A percentile compares a stretch with the other conserved stretches of the same genome.
phyloP scores from a whole-genome alignment of 2,888 invertebrate species.

The Mythimna albipuncta region DNA sequence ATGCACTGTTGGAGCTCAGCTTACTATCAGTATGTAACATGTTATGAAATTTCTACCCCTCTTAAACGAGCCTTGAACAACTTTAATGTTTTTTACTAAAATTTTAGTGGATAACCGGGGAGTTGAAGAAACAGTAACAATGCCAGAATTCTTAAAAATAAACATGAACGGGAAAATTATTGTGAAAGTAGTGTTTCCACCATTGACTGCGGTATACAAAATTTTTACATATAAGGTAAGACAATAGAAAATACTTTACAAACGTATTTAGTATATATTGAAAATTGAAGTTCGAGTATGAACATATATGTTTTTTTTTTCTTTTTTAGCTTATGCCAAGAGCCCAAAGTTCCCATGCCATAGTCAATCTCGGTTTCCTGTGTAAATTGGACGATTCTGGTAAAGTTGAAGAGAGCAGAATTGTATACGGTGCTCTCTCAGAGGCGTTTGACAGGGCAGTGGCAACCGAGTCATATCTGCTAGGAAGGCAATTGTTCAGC shows the following conservation, averaged over 20 bases:
- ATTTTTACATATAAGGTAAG: conserved; percentile 91
- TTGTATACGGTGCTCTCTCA: conserved; percentile 91
- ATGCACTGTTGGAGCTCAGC: conserved; percentile 73
- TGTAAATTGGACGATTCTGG: conserved; percentile 84
- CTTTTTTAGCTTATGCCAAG: conserved; percentile 92
- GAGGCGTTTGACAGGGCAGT: conserved; percentile 82
- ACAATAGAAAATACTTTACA: background rate
- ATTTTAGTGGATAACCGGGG: conserved; percentile 66
- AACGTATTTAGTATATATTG: background rate
- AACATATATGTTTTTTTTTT: background rate
- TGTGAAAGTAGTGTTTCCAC: conserved; percentile 75
- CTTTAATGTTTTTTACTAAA: conserved; percentile 38
- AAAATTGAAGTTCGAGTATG: background rate
- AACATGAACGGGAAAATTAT: conserved; percentile 68
- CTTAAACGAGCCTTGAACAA: background rate
- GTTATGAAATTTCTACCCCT: background rate
- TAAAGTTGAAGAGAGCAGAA: conserved; percentile 65
- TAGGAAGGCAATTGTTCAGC: conserved; percentile 82
- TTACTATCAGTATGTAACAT: conserved; percentile 70
- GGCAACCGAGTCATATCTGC: conserved; percentile 86
- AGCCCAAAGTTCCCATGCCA: conserved; percentile 93
- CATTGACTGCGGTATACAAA: conserved; percentile 82
- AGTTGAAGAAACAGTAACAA: conserved; percentile 66
- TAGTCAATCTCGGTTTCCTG: conserved; percentile 94
- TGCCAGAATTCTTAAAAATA: conserved; percentile 80